These are phyloP conservation scores for Myotis lucifugus DNA, from an alignment of 2,113 vertebrate genomes.

Conservation along the genomic window DNA sequence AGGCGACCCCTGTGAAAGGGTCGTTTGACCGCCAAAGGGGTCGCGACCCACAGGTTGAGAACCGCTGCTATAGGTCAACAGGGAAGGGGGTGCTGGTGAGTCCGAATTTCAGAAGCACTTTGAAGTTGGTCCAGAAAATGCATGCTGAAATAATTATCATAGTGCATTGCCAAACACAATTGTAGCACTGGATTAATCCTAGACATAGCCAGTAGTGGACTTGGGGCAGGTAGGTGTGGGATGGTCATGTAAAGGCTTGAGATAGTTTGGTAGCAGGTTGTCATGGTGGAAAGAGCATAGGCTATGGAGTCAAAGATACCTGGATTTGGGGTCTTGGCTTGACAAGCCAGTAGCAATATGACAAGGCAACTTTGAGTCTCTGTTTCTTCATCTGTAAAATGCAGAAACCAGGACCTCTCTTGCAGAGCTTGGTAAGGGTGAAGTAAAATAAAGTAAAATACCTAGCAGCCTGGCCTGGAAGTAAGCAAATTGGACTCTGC, in stretches of 20 bases:
- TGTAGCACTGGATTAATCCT: neutral
- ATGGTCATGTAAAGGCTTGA: neutral
- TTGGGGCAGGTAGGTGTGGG: neutral
- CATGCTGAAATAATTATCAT: neutral
- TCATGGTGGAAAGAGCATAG: neutral
- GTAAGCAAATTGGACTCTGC: neutral
- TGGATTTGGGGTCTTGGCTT: neutral
- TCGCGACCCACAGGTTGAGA: too few species aligned
- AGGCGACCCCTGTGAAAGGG: too few species aligned
- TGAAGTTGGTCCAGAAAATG: neutral
- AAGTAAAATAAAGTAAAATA: neutral
- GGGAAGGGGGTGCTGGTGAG: neutral
- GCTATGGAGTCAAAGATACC: neutral
- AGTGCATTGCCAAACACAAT: neutral
- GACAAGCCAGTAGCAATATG: neutral
- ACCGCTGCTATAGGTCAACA: neutral
- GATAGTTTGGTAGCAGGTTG: neutral
- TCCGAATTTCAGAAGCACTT: neutral
- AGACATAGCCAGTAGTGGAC: neutral
- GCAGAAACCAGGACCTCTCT: neutral
- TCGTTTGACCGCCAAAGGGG: too few species aligned
- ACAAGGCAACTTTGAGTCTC: neutral
- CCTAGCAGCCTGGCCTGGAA: neutral
- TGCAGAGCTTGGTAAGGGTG: neutral
- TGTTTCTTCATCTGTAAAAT: slow-evolving; percentile 9